A percentile compares a stretch with the other conserved stretches of the same genome.
Evolutionary conservation across 2,797 vertebrate species (phyloP).

Genomic region (Phoebastria nigripes): DNA sequence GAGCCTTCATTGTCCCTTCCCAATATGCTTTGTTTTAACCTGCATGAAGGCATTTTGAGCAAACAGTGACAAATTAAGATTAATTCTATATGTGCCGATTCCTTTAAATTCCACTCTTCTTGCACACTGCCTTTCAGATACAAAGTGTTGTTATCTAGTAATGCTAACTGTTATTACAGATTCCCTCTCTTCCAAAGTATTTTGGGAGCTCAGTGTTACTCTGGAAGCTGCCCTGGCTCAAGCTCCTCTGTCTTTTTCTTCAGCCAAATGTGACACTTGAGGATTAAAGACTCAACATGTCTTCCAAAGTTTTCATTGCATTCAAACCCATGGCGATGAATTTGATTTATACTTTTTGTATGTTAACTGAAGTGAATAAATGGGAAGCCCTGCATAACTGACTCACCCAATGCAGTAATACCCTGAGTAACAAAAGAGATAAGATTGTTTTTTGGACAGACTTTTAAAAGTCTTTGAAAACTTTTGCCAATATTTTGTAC

Average conservation of each 20-base stretch:
- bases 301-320: not conserved
- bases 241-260: not conserved
- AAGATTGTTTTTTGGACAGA: not conserved
- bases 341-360: not conserved
- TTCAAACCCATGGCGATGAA: not conserved
- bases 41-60: not conserved
- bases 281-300: not conserved
- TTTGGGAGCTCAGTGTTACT: not conserved
- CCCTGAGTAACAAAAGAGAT: not conserved
- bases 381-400: not conserved
- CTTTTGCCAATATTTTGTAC: not conserved
- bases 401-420: not conserved
- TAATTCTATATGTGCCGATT: not conserved
- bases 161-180: not conserved
- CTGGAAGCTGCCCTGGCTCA: not conserved
- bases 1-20: not conserved
- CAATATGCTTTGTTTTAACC: not conserved
- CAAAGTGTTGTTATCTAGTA: not conserved
- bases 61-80: not conserved
- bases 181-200: not conserved
- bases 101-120: not conserved
- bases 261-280: not conserved
- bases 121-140: not conserved
- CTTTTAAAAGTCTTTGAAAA: not conserved
- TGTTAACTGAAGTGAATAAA: not conserved